phyloP scores from a whole-genome alignment of 2,888 invertebrate genomes.

The Eurois occulta region DNA sequence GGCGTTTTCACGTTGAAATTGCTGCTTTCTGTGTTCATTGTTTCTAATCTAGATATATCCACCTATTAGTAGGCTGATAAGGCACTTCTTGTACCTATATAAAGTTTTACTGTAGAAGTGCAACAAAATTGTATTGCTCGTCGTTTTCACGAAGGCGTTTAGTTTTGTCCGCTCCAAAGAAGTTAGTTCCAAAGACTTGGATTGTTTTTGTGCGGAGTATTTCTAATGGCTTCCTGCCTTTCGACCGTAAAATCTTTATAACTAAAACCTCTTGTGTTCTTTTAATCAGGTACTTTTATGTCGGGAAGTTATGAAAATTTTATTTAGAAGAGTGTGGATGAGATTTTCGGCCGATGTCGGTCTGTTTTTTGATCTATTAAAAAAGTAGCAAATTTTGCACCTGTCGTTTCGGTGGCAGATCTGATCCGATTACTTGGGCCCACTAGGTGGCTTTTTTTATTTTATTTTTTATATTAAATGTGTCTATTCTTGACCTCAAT shows the following conservation, averaged over 20 bases:
- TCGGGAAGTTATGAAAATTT: neutral
- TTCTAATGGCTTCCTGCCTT: constrained; percentile 4
- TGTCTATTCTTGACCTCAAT: no score
- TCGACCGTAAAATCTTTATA: neutral
- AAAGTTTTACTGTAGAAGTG: neutral
- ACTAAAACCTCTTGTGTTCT: neutral
- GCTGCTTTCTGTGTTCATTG: constrained; percentile 14
- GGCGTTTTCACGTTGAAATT: constrained; percentile 1
- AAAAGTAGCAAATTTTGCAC: neutral
- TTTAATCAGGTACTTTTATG: neutral
- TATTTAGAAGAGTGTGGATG: neutral
- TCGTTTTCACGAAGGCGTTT: constrained; percentile 29
- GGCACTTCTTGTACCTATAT: neutral
- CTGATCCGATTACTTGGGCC: neutral
- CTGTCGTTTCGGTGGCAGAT: neutral
- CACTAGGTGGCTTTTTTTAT: no score
- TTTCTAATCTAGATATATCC: constrained; percentile 15
- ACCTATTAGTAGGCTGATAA: neutral
- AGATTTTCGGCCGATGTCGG: no score
- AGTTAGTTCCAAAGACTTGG: neutral
- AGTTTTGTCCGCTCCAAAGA: neutral
- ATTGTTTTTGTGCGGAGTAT: neutral
- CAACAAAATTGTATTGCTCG: constrained; percentile 15
- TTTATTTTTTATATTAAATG: no score
- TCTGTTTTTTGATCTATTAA: neutral